Percentiles rank a stretch among this genome's conserved stretches.
Conservation (phyloP, 92 coral and sea anemone species). For the Heliopora coerulea region DNA sequence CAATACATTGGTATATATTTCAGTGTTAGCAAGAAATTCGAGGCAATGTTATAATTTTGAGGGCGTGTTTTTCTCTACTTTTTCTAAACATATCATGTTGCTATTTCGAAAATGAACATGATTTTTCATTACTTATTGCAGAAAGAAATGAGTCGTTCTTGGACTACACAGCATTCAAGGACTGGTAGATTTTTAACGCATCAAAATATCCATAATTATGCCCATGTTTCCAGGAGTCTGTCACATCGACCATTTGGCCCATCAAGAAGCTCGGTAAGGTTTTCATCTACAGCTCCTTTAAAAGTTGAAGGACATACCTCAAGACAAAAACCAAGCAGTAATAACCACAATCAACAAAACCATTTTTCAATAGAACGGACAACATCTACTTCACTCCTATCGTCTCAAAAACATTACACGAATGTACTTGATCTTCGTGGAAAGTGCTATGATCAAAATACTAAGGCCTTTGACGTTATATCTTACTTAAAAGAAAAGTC, state of each 20-base stretch:
- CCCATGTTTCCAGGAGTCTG: background rate
- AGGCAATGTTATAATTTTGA: no score
- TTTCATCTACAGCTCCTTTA: conserved; percentile 1
- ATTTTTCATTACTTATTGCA: no score
- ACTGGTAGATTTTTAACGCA: no score
- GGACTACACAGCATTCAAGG: no score
- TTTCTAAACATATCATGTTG: no score
- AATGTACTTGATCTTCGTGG: conserved; percentile 36
- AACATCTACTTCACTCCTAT: conserved; percentile 7
- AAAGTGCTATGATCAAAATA: background rate
- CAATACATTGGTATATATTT: no score
- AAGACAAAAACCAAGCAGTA: background rate
- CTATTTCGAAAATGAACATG: no score
- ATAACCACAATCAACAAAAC: background rate
- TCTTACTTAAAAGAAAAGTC: conserved; percentile 17
- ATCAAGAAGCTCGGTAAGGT: background rate
- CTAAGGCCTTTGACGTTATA: conserved; percentile 11
- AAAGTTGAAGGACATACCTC: background rate
- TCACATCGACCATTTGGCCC: background rate
- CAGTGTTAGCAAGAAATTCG: no score
- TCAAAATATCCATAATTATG: no score
- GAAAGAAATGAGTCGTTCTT: no score
- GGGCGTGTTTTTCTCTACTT: no score
- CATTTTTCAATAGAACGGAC: background rate
- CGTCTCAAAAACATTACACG: background rate